These are phyloP conservation scores for Napeogenes sylphis DNA, from an alignment of 2,888 invertebrate genomes.

Conservation along the genomic window DNA sequence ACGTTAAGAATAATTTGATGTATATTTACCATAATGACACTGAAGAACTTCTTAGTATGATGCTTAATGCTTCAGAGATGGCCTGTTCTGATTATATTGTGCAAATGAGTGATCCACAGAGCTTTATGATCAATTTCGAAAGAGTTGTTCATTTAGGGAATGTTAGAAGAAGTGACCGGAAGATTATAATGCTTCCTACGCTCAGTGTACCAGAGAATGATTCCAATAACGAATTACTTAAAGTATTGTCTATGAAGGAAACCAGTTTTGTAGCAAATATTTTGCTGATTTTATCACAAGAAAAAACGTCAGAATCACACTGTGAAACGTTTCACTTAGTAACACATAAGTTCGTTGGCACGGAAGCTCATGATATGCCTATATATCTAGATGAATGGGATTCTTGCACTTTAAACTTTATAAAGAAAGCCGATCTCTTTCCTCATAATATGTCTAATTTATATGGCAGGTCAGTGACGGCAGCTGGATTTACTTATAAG, in stretches of 20 bases:
- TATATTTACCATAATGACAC: slow-evolving; percentile 41
- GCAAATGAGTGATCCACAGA: slow-evolving; percentile 49
- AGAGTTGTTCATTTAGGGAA: slow-evolving; percentile 53
- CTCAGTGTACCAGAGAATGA: slow-evolving; percentile 29
- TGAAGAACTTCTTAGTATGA: slow-evolving; percentile 39
- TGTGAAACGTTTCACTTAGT: slow-evolving; percentile 52
- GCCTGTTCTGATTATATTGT: slow-evolving; percentile 72
- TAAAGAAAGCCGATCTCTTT: slow-evolving; percentile 55
- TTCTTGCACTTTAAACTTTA: slow-evolving; percentile 52
- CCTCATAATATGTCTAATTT: slow-evolving; percentile 69
- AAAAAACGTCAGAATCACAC: slow-evolving; percentile 22
- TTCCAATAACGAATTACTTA: slow-evolving; percentile 31
- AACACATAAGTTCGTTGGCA: slow-evolving; percentile 67
- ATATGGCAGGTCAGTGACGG: slow-evolving; percentile 64
- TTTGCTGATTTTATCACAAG: slow-evolving; percentile 44
- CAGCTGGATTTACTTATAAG: slow-evolving; percentile 78
- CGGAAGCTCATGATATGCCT: slow-evolving; percentile 40
- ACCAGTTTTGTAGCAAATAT: slow-evolving; percentile 57
- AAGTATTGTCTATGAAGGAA: slow-evolving; percentile 51
- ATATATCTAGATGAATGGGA: slow-evolving; percentile 62
- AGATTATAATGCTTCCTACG: slow-evolving; percentile 59
- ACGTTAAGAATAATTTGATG: slow-evolving; percentile 39
- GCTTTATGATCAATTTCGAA: slow-evolving; percentile 62
- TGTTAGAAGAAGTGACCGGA: slow-evolving; percentile 65
- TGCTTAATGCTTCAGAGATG: slow-evolving; percentile 56